Evolutionary conservation across 1,140 invertebrate genomes (phyloP), one percentile per base, ranked within the genome.

Genomic region (Hycleus phaleratus): DNA sequence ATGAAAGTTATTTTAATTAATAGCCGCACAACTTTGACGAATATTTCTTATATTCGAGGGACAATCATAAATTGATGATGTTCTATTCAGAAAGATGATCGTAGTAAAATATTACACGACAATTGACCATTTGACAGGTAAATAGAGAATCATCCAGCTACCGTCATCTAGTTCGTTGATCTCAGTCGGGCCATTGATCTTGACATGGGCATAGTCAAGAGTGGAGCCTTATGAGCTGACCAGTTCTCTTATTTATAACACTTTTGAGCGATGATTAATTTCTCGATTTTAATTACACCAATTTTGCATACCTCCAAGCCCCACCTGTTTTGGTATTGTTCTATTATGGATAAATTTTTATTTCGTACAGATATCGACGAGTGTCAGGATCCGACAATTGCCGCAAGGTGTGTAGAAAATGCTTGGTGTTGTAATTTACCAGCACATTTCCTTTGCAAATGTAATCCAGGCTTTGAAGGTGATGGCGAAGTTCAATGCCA

Each of bases 381-480:
- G 79, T 96, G 93, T 74, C 84, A 89, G 68, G 88, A 93, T 76
- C 91, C 92, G 49, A 75, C 78, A 46, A 79, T 95, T 59, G 82
- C 88, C 44, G 81, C 85, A 32, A 80, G 88, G 67, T 96, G 93
- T 76, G 92, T 93, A 39, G 80, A 85, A 70, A 94, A 96, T 74
- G 89, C 93, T 7, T 92, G 95, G 73, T 96, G 93, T 74, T 95
- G 93, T 68, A 96, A 97, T 79, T 76, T 96, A 62, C 93, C 93
- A 26, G 88, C 92, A 55, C 90, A 94, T 78, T 96, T 92, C 75
- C 83, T 93, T 50, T 97, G 93, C 78, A 94, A 94, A 79, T 97
- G 93, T 77, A 86, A 89, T 66, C 82, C 90, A 38, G 93, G 93
- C 47, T 96, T 86, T 67, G 85, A 88, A 75, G 92, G 91, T 44